Conservation (phyloP, 2,113 vertebrate genomes). For the Arothron firmamentum region DNA sequence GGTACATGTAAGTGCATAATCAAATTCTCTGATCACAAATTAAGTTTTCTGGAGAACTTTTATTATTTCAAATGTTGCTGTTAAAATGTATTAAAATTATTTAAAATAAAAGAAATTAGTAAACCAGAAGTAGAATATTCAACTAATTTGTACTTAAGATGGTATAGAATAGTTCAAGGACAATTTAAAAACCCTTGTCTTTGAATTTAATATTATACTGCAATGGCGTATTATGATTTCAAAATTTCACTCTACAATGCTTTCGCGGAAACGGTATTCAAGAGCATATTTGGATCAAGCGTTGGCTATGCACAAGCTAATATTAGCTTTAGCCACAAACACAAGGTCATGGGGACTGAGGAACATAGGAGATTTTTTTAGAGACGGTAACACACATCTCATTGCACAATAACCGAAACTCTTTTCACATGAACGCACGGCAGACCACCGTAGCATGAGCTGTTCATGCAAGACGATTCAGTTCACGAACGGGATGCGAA, state of each 20-base stretch:
- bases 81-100: too few relatives aligned
- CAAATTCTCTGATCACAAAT: too few relatives aligned
- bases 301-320: constrained; percentile 1
- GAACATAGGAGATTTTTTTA: not conserved
- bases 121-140: not conserved
- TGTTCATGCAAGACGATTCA: too few relatives aligned
- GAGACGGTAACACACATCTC: not conserved
- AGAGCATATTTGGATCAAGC: not conserved
- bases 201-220: not conserved
- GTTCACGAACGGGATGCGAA: not conserved
- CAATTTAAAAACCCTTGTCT: not conserved
- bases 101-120: too few relatives aligned
- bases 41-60: too few relatives aligned
- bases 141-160: not conserved
- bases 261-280: not conserved
- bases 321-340: constrained; percentile 49
- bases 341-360: constrained; percentile 54
- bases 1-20: too few relatives aligned
- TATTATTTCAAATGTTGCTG: too few relatives aligned
- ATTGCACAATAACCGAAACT: not conserved
- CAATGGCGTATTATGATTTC: too few relatives aligned
- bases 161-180: not conserved
- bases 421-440: rapidly evolving
- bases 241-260: not conserved
- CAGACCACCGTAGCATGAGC: not conserved